A percentile compares a stretch with the other conserved stretches of the same genome.
These are phyloP conservation scores for Anthoscopus minutus DNA, from an alignment of 2,113 vertebrate genomes.

Conservation along the genomic window DNA sequence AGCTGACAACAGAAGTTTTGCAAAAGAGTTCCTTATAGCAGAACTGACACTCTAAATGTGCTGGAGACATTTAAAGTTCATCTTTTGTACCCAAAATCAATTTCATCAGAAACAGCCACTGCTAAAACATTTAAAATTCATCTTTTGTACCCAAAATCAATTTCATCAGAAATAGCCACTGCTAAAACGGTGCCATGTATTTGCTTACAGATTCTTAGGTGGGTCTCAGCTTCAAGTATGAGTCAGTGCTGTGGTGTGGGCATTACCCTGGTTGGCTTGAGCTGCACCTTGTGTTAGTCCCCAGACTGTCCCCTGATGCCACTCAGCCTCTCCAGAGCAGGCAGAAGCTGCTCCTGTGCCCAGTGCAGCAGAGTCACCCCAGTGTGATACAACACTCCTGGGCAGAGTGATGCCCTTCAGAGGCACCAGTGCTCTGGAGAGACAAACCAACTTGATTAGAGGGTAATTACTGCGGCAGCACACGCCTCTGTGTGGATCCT, in stretches of 20 bases:
- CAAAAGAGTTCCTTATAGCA: neutral
- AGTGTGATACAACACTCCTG: accelerated
- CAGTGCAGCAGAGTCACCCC: neutral
- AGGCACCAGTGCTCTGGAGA: neutral
- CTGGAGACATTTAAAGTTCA: neutral
- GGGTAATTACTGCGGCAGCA: neutral
- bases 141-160: accelerated
- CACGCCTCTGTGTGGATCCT: accelerated
- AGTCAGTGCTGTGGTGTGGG: neutral
- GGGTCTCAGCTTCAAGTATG: neutral
- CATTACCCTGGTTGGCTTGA: neutral
- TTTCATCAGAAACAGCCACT: neutral
- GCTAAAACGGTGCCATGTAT: accelerated
- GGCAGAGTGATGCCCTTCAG: accelerated
- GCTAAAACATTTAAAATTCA: neutral
- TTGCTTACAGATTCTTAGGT: neutral
- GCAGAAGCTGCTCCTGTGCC: neutral
- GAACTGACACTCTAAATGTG: neutral
- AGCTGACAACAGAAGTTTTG: neutral
- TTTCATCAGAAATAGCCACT: neutral
- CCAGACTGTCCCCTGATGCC: accelerated
- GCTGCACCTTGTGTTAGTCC: accelerated
- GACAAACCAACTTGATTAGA: accelerated
- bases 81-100: accelerated
- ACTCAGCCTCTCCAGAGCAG: neutral